Base-by-base conservation (phyloP, 2,113 vertebrate genomes). In the Chionis minor region DNA sequence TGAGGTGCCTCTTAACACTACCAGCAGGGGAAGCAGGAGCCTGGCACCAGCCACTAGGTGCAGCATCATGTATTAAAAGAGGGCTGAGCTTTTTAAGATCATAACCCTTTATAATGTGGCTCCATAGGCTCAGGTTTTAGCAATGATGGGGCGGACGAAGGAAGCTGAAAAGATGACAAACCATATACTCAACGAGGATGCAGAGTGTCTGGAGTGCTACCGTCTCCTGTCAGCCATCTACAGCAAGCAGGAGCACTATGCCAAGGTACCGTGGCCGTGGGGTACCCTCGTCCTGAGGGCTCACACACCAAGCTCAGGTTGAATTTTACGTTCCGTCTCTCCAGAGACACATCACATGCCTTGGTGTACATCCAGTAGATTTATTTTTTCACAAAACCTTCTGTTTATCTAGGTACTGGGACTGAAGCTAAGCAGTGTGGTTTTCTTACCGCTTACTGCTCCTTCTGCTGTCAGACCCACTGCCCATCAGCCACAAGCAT, bases 201-300 rank as follows among this genome's bases (percentile, higher is more conserved):
- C 70, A 1, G 92, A 96, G 56, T 99, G 99, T 78, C 97, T 99
- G 14, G 99, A 99, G 92, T 99, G 99, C 96, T 99, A 99, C 84
- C 99, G 99, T 69, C 98, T 99, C 58, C 96, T 99, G 38, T 99
- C 99, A 10, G 99, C 99, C 24, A 99, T 99, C 97, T 98, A 99
- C 97, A 99, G 99, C 98, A 99, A 99, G 94, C 98, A 98, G 71
- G 99, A 99, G 38, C 98, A 97, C 91, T 98, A 99, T 45, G 87
- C 97, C 33, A 98, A 99, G 99, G 99, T 99, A 94, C 55, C 0
- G 1, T 17, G 66, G 42, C 12, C 21, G 1, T 4, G 2, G 49
- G 20, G 8, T 27, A 11, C 8, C 19, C 24, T 15, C 61, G 44
- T 74, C 55, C 38, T 3, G 4, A 26, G 82, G 44, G 30, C 44